These are phyloP conservation scores for Trachelus tabidus DNA, from an alignment of 2,888 invertebrate genomes.

Conservation along the genomic window DNA sequence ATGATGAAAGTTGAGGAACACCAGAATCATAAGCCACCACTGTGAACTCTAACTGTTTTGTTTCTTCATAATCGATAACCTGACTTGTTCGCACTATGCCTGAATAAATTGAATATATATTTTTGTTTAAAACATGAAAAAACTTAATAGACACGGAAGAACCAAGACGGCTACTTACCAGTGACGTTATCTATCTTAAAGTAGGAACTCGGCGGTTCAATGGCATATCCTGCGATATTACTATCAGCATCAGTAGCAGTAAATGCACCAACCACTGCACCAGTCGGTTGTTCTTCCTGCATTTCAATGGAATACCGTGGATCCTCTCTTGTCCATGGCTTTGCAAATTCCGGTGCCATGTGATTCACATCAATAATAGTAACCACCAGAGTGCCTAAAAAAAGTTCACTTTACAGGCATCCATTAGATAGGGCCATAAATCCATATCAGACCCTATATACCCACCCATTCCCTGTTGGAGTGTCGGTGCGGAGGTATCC, in stretches of 20 bases:
- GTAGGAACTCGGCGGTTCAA: slow-evolving; percentile 78
- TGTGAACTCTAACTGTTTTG: slow-evolving; percentile 81
- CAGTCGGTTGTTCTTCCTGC: slow-evolving; percentile 85
- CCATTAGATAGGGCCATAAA: neutral
- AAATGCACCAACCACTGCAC: slow-evolving; percentile 81
- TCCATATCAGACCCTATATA: neutral
- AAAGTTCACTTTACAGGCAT: neutral
- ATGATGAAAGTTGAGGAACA: slow-evolving; percentile 82
- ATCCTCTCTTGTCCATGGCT: slow-evolving; percentile 77
- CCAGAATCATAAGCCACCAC: slow-evolving; percentile 89
- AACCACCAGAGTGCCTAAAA: slow-evolving; percentile 72
- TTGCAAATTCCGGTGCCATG: slow-evolving; percentile 72
- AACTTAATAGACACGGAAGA: slow-evolving; percentile 2
- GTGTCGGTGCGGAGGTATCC: slow-evolving; percentile 82
- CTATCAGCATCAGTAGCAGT: slow-evolving; percentile 86
- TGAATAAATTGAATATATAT: slow-evolving; percentile 45
- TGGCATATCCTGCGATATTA: slow-evolving; percentile 80
- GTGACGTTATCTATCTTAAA: slow-evolving; percentile 85
- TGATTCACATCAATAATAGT: slow-evolving; percentile 73
- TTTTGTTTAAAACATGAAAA: slow-evolving; percentile 10
- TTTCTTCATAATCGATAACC: slow-evolving; percentile 86
- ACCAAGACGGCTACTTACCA: slow-evolving; percentile 66
- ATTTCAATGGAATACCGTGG: slow-evolving; percentile 76
- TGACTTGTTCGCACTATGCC: slow-evolving; percentile 82
- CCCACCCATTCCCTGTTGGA: slow-evolving; percentile 82